These are phyloP conservation scores for Hydriomena furcata DNA, from an alignment of 2,888 invertebrate genomes.

Conservation along the genomic window DNA sequence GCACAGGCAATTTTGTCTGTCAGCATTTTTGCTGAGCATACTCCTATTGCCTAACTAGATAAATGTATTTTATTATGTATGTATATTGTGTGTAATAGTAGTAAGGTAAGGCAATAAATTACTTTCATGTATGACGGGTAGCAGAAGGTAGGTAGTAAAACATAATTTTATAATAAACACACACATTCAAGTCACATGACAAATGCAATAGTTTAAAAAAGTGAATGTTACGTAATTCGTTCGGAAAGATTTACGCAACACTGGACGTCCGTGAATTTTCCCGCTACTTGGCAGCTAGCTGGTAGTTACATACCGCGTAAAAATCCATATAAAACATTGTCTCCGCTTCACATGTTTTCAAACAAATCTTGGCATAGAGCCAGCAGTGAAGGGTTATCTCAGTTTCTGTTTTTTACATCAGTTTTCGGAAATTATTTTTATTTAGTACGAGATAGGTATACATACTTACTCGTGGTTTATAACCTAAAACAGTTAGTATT, in stretches of 20 bases:
- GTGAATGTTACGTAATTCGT: constrained; percentile 57
- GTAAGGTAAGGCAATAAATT: too few species aligned
- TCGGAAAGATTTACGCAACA: constrained; percentile 55
- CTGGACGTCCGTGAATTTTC: constrained; percentile 40
- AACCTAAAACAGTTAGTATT: constrained; percentile 23
- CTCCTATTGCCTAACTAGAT: too few species aligned
- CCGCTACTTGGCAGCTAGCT: constrained; percentile 44
- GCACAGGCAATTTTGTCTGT: too few species aligned
- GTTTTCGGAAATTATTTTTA: constrained; percentile 9
- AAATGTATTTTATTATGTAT: too few species aligned
- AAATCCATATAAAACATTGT: constrained; percentile 65
- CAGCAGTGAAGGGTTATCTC: constrained; percentile 52
- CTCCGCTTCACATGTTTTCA: constrained; percentile 66
- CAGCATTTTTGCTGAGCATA: too few species aligned
- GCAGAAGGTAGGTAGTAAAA: background rate
- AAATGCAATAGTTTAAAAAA: constrained; percentile 33
- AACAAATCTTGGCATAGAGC: constrained; percentile 66
- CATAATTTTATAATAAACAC: background rate
- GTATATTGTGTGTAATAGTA: too few species aligned
- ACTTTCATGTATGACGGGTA: too few species aligned
- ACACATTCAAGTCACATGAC: constrained; percentile 47
- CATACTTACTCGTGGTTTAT: constrained; percentile 8
- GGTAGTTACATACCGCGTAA: constrained; percentile 51
- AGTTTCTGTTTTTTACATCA: constrained; percentile 45
- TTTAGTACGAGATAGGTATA: background rate